phyloP scores from a whole-genome alignment of 2,797 vertebrate species.

The Lindbergichthys nudifrons region DNA sequence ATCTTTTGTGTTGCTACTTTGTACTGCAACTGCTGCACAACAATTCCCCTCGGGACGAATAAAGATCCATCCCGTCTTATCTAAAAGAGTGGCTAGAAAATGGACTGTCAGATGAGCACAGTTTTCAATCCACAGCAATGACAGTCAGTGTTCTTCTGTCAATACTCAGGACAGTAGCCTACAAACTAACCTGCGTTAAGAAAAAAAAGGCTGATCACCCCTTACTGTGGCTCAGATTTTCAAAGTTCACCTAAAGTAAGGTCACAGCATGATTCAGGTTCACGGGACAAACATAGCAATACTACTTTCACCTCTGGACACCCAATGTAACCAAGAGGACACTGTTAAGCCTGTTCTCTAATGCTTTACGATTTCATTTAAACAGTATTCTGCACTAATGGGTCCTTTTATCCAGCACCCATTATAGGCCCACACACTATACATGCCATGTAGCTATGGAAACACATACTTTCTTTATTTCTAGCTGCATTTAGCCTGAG shows the following conservation, averaged over 20 bases:
- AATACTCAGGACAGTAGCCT: neutral
- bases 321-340: neutral
- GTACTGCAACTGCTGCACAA: neutral
- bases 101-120: neutral
- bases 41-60: neutral
- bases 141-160: neutral
- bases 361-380: neutral
- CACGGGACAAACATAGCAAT: conserved; percentile 9
- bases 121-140: conserved; percentile 8
- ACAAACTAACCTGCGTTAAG: neutral
- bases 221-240: conserved; percentile 5
- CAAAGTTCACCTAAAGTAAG: conserved; percentile 31
- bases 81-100: conserved; percentile 1
- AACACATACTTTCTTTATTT: neutral
- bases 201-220: neutral
- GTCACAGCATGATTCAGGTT: conserved; percentile 14
- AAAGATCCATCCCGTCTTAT: neutral
- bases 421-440: neutral
- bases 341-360: neutral
- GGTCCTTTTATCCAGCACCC: neutral
- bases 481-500: neutral
- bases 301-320: neutral
- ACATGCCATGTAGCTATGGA: conserved; percentile 1
- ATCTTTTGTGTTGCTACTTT: neutral
- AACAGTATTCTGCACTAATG: neutral